These are phyloP conservation scores for Loripinus fragilis DNA, from an alignment of 2,888 invertebrate genomes.

Conservation along the genomic window DNA sequence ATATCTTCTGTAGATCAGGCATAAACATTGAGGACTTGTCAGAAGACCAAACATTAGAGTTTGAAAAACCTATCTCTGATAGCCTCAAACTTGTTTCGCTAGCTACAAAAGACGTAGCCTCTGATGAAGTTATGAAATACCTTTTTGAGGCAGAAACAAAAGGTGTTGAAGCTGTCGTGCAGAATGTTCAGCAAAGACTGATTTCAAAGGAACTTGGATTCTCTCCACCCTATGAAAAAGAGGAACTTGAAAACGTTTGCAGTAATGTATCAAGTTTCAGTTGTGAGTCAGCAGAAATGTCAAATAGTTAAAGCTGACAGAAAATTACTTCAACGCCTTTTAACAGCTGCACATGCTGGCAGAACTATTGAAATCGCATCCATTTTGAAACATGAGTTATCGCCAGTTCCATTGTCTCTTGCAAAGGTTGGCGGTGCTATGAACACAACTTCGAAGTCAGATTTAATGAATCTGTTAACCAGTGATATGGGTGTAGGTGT, in stretches of 20 bases:
- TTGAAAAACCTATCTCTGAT: too few species aligned
- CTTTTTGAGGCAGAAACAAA: background rate
- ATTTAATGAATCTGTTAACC: slow-evolving; percentile 7
- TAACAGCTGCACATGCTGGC: slow-evolving; percentile 20
- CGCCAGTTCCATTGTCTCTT: slow-evolving; percentile 17
- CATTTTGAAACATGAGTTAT: slow-evolving; percentile 24
- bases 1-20: slow-evolving; percentile 17
- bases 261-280: background rate
- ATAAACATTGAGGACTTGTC: too few species aligned
- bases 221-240: slow-evolving; percentile 12
- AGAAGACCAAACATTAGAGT: too few species aligned
- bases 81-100: too few species aligned
- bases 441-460: slow-evolving; percentile 18
- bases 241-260: slow-evolving; percentile 23
- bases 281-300: background rate
- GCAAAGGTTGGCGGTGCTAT: slow-evolving; percentile 18
- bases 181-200: background rate
- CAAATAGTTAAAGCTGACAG: slow-evolving; percentile 18
- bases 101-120: too few species aligned
- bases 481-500: background rate
- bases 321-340: slow-evolving; percentile 20
- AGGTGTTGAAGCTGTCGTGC: background rate
- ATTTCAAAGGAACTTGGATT: background rate
- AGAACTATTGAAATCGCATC: slow-evolving; percentile 3
- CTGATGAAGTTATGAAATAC: too few species aligned